These are phyloP conservation scores for Pachliopta kotzebuea DNA, from an alignment of 2,888 invertebrate genomes.

Conservation along the genomic window DNA sequence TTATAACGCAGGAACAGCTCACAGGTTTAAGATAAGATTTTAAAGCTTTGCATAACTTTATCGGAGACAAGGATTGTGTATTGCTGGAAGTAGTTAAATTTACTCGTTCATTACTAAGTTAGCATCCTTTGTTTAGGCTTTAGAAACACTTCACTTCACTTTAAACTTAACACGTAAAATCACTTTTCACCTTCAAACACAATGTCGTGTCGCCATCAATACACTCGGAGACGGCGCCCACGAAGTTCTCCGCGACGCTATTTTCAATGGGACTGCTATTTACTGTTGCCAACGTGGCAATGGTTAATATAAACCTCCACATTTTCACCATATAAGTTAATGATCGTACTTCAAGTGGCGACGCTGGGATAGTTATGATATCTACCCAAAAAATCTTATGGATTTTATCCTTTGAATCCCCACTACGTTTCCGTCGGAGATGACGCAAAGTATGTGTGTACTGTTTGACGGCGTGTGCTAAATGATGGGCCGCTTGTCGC, in stretches of 20 bases:
- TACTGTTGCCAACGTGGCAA: constrained; percentile 65
- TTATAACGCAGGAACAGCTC: too few species aligned
- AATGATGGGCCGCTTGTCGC: constrained; percentile 53
- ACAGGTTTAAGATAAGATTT: too few species aligned
- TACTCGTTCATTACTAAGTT: not conserved
- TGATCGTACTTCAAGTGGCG: constrained; percentile 54
- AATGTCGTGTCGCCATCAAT: constrained; percentile 79
- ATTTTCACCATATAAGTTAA: constrained; percentile 45
- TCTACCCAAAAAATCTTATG: constrained; percentile 69
- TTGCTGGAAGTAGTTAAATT: not conserved
- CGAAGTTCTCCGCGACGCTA: constrained; percentile 67
- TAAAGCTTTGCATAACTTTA: not conserved
- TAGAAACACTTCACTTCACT: constrained; percentile 47
- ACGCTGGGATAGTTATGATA: constrained; percentile 71
- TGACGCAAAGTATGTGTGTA: constrained; percentile 65
- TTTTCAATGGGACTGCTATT: constrained; percentile 63
- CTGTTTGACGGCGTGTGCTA: constrained; percentile 63
- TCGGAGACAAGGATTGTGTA: not conserved
- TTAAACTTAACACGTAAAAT: constrained; percentile 42
- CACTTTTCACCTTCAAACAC: constrained; percentile 82
- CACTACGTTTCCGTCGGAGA: constrained; percentile 56
- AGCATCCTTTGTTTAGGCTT: constrained; percentile 3
- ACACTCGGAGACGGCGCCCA: constrained; percentile 77
- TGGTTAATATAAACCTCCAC: constrained; percentile 60
- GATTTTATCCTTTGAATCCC: constrained; percentile 74